Base-by-base conservation (phyloP, 1,140 invertebrate species). In the Spodoptera frugiperda region DNA sequence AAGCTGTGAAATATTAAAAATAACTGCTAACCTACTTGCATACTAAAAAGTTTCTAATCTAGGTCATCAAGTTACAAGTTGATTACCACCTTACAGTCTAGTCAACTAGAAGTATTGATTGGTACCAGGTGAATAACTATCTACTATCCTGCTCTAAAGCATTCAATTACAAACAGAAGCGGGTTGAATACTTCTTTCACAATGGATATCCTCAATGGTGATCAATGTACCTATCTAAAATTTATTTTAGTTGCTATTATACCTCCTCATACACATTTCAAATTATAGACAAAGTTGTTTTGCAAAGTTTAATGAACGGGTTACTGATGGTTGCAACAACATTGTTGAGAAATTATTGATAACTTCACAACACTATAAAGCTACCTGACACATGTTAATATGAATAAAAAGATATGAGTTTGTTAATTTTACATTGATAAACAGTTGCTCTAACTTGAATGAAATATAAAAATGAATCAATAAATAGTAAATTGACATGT, bases 241-340 rank as follows among this genome's bases (percentile, higher is more conserved):
- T 14, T 46, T 46, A 19, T 2, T 21, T 54, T 21, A 21, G 11
- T 21, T 21, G 9, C 21, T 25, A 25, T 11, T 39, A 39, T 61
- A 59, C 8, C 11, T 17, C 19, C 33, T 65, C 61, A 48, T 17
- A 25, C 48, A 63, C 59, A 19, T 12, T 30, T 44, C 9, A 11
- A 39, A n/a, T 12, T 39, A 12, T 14, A 65, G 44, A 65, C 61
- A 65, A 65, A 44, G 61, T 65, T 48, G 48, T 65, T 11, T 65
- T 65, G 61, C 61, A 65, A 48, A 65, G 61, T 48, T 65, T 25
- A 65, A 48, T 65, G 44, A 65, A 65, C 49, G 44, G 49, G 44
- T 49, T 46, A 19, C 39, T 46, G 14, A n/a, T 48, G 3, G 44
- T 46, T 65, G 44, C 39, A 65, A 65, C 39, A 65, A 65, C 39